A percentile compares a stretch with the other conserved stretches of the same genome.
Conservation (phyloP, 2,888 invertebrate species). For the Cerceris ruficornis region DNA sequence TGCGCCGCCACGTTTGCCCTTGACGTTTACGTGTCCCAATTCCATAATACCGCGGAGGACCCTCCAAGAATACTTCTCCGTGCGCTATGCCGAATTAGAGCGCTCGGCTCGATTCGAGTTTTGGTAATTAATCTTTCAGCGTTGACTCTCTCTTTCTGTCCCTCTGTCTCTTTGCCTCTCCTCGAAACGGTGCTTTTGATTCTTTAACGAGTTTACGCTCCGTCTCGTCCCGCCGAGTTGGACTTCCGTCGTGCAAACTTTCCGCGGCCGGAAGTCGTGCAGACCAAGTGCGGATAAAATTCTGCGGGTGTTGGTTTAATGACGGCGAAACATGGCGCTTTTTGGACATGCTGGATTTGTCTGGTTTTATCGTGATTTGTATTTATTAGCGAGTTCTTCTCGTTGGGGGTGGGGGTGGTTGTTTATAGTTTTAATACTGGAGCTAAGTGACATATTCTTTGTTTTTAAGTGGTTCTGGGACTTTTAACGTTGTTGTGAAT, state of each 20-base stretch:
- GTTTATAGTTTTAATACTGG: too few species aligned
- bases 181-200: not conserved
- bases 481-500: too few species aligned
- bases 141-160: not conserved
- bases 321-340: too few species aligned
- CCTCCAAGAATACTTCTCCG: slow-evolving; percentile 46
- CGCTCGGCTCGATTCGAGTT: slow-evolving; percentile 17
- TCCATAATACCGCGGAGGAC: slow-evolving; percentile 53
- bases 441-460: too few species aligned
- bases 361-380: too few species aligned
- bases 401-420: too few species aligned
- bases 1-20: slow-evolving; percentile 40
- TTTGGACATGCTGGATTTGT: too few species aligned
- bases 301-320: too few species aligned
- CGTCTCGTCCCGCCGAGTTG: not conserved
- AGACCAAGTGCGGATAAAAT: too few species aligned
- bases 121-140: slow-evolving; percentile 47
- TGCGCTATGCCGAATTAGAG: slow-evolving; percentile 33
- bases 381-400: too few species aligned
- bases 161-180: not conserved
- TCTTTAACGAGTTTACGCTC: not conserved
- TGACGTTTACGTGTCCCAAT: slow-evolving; percentile 60
- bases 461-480: too few species aligned
- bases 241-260: slow-evolving; percentile 5
- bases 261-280: not conserved